phyloP scores from a whole-genome alignment of 2,888 invertebrate species.

The Noctua fimbriata region DNA sequence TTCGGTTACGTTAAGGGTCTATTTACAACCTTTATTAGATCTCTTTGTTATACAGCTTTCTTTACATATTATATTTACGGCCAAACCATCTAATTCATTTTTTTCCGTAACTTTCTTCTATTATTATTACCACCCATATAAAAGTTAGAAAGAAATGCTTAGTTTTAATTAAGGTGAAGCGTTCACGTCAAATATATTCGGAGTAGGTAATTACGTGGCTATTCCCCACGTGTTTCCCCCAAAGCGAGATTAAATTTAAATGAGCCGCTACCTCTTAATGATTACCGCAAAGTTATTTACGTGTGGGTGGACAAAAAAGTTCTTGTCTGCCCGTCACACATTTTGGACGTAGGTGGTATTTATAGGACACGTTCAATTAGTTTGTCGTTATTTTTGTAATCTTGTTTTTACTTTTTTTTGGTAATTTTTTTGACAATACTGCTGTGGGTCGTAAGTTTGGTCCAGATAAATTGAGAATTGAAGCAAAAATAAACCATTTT shows the following conservation, averaged over 20 bases:
- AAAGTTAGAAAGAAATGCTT: conserved; percentile 8
- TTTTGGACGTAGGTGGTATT: conserved; percentile 32
- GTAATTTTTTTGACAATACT: not conserved
- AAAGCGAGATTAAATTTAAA: conserved; percentile 66
- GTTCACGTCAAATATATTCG: conserved; percentile 41
- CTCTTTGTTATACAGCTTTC: not conserved
- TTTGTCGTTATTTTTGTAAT: conserved; percentile 11
- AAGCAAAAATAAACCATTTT: not conserved
- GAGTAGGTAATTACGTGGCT: conserved; percentile 42
- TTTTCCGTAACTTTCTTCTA: not conserved
- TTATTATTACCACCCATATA: not conserved
- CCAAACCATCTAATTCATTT: too few species aligned
- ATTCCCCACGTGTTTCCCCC: conserved; percentile 51
- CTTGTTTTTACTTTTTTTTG: not conserved
- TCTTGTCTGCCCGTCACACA: not conserved
- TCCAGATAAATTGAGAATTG: not conserved
- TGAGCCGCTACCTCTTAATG: conserved; percentile 62
- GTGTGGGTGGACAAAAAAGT: conserved; percentile 57
- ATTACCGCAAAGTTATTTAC: conserved; percentile 63
- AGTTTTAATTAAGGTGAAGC: conserved; percentile 25
- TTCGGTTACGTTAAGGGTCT: too few species aligned
- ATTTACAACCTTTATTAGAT: too few species aligned
- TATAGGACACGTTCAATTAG: conserved; percentile 45
- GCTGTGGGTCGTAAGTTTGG: not conserved
- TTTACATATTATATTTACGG: too few species aligned